Base-by-base conservation (phyloP, 2,888 invertebrate species). In the Mythimna lalbum region DNA sequence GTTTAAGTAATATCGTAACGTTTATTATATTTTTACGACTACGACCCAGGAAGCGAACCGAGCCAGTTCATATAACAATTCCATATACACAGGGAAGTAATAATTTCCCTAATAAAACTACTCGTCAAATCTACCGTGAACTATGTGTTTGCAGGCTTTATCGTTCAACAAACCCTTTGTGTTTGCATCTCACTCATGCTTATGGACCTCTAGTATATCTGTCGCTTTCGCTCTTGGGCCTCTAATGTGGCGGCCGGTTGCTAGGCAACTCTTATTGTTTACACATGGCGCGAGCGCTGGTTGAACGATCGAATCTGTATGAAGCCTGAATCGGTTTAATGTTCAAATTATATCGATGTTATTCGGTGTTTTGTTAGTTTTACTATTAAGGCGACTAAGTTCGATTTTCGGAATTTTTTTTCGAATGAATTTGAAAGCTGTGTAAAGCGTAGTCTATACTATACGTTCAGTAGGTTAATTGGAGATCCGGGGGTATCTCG, bases 31-130 rank as follows among this genome's bases (percentile, higher is more conserved):
- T 79, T 84, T 74, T 63, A 80, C 71, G 71, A 69, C 67, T 71
- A 69, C 60, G 76, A 74, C 74, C 81, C 81, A 86, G 89, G 89
- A 90, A 90, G 80, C 77, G 64, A 80, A 80, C 69, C 66, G 73
- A 87, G 77, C 84, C 77, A 76, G 83, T 78, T 75, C 85, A 84
- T 86, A 82, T 75, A 81, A 85, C 82, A 84, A 82, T 76, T 69
- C 67, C 70, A 73, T 78, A 65, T 68, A 82, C 77, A 84, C 78
- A 87, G 88, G 89, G 90, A 90, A 93, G 92, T 88, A 90, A 93
- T 92, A 91, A 92, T 88, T 90, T 88, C 88, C 82, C 88, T 88
- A 90, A 92, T 93, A 93, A 92, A 93, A 92, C 86, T 85, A 83
- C 85, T 80, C 89, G 87, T 88, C 84, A 87, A 89, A 86, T 88